Conservation (phyloP, 2,113 vertebrate genomes). For the Pluvianellus socialis region DNA sequence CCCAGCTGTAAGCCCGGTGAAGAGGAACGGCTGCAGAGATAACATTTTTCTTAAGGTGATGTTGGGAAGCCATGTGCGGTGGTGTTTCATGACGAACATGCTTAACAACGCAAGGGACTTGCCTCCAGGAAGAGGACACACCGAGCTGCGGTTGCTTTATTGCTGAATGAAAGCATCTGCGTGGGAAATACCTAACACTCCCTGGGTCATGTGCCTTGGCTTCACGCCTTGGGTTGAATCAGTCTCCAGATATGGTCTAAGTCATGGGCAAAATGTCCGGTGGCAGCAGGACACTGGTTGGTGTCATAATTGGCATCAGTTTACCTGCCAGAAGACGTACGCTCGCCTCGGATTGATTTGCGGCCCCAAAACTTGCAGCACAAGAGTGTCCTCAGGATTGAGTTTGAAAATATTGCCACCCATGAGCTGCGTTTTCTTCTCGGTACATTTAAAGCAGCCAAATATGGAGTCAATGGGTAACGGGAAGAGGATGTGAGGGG, state of each 20-base stretch:
- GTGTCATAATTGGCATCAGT: neutral
- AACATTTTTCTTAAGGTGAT: neutral
- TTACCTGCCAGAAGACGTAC: neutral
- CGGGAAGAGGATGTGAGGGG: neutral
- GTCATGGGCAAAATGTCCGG: neutral
- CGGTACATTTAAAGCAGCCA: neutral
- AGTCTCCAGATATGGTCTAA: neutral
- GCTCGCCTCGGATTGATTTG: neutral
- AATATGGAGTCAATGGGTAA: neutral
- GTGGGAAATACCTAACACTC: constrained; percentile 27
- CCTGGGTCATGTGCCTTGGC: neutral
- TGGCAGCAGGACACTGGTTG: neutral
- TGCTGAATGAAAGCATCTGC: neutral
- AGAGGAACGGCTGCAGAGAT: neutral
- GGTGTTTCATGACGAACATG: neutral
- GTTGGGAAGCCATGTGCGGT: neutral
- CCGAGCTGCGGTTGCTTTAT: neutral
- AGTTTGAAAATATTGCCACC: neutral
- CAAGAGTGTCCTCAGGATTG: neutral
- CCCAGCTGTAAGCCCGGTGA: neutral
- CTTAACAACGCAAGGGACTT: neutral
- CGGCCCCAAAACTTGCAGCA: neutral
- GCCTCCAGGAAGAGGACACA: constrained; percentile 11
- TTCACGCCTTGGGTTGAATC: neutral
- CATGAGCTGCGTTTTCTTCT: neutral